Evolutionary conservation across 2,113 vertebrate genomes (phyloP), one percentile per base, ranked within the genome.

Genomic region (Poecilia latipinna): DNA sequence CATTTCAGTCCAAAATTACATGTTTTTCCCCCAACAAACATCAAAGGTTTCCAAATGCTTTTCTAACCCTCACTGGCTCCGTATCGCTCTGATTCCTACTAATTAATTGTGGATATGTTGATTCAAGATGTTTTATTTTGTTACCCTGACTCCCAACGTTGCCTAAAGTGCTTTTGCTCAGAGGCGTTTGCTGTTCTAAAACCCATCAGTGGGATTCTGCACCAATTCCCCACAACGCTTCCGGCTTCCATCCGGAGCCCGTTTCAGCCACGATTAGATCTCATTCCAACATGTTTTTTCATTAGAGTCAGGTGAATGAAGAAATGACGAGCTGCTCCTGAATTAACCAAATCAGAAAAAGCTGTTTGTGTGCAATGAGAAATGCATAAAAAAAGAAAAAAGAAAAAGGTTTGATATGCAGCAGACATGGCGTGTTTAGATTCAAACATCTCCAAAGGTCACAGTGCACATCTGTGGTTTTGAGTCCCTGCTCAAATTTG

Each of bases 101-200:
- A 35, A 80, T 74, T 86, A 70, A 69, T 63, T 80, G 64, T 51
- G 31, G 69, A 54, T 61, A 7, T 75, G 69, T 67, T 44, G 70
- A 71, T 68, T 28, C 63, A 8, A 51, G 72, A 42, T 35, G 57
- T 79, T 73, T 77, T 68, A 32, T 57, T n/a, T 74, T 74, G 68
- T 72, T 77, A 32, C 70, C 31, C 77, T 26, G 19, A 57, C 48
- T 75, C 28, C 61, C 74, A 29, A 78, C 54, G 12, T 71, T 79
- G 54, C 37, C 66, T 32, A 8, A 28, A 73, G 68, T 13, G 72
- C 44, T 82, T 31, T 74, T 78, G 32, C 65, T 70, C 13, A 54
- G 32, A 65, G 62, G 24, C 80, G 51, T 85, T 79, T 80, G 70
- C 61, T n/a, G 37, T 64, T 71, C 29, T 68, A 70, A 86, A 74